Percentiles rank a stretch among this genome's conserved stretches.
phyloP scores from a whole-genome alignment of 1,140 invertebrate genomes.

The Panagrolaimus sp. region DNA sequence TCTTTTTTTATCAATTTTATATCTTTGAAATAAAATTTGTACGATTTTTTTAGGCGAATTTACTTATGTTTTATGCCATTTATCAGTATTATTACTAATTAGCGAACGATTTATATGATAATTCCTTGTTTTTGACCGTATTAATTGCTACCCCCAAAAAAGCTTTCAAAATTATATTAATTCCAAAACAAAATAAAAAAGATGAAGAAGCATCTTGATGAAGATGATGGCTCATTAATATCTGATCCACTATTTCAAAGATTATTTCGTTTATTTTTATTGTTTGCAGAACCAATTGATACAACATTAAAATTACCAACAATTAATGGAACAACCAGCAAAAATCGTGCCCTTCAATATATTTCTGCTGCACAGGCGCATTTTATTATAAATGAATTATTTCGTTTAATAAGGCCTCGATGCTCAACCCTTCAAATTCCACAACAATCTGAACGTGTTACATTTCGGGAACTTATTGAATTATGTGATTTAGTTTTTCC shows the following conservation, averaged over 20 bases:
- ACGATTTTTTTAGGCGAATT: too few species aligned
- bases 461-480: conserved; percentile 28
- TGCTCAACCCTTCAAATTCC: conserved; percentile 10
- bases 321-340: neutral
- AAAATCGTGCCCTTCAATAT: conserved; percentile 10
- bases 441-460: conserved; percentile 21
- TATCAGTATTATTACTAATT: too few species aligned
- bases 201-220: conserved; percentile 14
- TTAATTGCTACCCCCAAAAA: neutral
- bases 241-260: conserved; percentile 11
- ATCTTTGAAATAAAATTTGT: too few species aligned
- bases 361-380: conserved; percentile 12
- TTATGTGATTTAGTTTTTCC: conserved; percentile 26
- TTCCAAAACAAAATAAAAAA: neutral
- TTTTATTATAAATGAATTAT: conserved; percentile 12
- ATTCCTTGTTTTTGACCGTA: too few species aligned
- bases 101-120: too few species aligned
- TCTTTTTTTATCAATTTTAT: too few species aligned
- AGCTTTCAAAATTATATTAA: neutral
- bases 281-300: conserved; percentile 10
- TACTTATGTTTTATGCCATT: too few species aligned
- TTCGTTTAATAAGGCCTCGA: conserved; percentile 8
- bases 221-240: conserved; percentile 9
- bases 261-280: conserved; percentile 12
- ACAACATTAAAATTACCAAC: neutral